These are phyloP conservation scores for Gobio occitaniae DNA, from an alignment of 2,797 vertebrate genomes.

Conservation along the genomic window DNA sequence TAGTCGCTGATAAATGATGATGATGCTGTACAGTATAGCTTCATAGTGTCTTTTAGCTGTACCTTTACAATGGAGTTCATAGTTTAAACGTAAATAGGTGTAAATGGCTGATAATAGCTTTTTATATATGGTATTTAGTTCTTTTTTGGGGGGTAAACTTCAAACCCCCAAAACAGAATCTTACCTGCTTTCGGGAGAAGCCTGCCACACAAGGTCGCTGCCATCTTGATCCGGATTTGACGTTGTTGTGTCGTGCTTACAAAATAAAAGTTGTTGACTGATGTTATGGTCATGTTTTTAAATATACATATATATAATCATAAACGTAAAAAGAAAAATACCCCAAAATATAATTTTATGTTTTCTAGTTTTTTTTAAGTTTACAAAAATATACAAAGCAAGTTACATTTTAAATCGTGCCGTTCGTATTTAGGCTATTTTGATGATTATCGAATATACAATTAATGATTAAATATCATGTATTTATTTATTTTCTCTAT, in stretches of 20 bases:
- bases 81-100: background rate
- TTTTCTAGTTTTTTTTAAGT: background rate
- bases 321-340: background rate
- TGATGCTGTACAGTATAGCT: background rate
- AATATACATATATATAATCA: too few species aligned
- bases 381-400: background rate
- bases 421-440: background rate
- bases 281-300: background rate
- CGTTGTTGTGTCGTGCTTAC: slow-evolving; percentile 38
- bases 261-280: background rate
- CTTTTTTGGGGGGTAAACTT: background rate
- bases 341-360: background rate
- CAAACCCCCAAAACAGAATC: background rate
- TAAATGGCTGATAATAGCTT: background rate
- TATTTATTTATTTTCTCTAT: background rate
- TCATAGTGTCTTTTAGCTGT: background rate
- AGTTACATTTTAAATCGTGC: background rate
- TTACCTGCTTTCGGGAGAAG: slow-evolving; percentile 76
- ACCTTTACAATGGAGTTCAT: background rate
- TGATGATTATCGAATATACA: background rate
- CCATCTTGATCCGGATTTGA: slow-evolving; percentile 74
- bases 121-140: background rate
- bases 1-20: background rate
- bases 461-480: background rate
- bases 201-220: slow-evolving; percentile 81